A percentile compares a stretch with the other conserved stretches of the same genome.
Conservation (phyloP, 1,140 invertebrate genomes). For the Hormaphis cornu region DNA sequence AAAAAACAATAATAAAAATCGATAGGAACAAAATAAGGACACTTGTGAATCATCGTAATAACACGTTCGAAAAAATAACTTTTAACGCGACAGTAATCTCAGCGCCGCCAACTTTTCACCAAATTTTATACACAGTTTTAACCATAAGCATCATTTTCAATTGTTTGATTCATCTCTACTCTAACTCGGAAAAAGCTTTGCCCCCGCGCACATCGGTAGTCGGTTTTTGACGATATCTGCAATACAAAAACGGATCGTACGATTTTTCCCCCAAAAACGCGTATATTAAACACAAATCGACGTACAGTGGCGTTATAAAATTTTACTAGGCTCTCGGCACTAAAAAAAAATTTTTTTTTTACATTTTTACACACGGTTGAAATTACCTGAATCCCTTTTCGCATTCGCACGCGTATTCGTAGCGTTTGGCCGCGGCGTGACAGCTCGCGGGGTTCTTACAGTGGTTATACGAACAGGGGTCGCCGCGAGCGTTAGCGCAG, state of each 20-base stretch:
- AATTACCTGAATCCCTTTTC: conserved; percentile 40
- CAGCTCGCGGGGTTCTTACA: conserved; percentile 53
- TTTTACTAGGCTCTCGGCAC: background rate
- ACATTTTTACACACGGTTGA: background rate
- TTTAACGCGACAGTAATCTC: too few species aligned
- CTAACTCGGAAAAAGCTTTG: too few species aligned
- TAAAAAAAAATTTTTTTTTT: conserved; percentile 4
- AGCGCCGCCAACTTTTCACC: too few species aligned
- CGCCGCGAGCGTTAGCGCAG: conserved; percentile 45
- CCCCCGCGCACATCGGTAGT: too few species aligned
- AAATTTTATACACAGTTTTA: too few species aligned
- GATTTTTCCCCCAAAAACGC: background rate
- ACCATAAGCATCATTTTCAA: too few species aligned
- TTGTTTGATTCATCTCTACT: too few species aligned
- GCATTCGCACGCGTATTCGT: conserved; percentile 50
- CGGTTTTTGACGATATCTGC: too few species aligned
- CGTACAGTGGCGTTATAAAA: background rate
- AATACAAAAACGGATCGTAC: too few species aligned
- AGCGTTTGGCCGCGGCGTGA: conserved; percentile 39
- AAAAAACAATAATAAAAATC: background rate
- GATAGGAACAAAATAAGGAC: too few species aligned
- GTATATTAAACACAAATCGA: background rate
- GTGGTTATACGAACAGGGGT: conserved; percentile 43
- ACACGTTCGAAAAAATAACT: too few species aligned
- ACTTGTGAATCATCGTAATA: too few species aligned